Evolutionary conservation across 2,113 vertebrate species (phyloP).

Genomic region (Chauna torquata): DNA sequence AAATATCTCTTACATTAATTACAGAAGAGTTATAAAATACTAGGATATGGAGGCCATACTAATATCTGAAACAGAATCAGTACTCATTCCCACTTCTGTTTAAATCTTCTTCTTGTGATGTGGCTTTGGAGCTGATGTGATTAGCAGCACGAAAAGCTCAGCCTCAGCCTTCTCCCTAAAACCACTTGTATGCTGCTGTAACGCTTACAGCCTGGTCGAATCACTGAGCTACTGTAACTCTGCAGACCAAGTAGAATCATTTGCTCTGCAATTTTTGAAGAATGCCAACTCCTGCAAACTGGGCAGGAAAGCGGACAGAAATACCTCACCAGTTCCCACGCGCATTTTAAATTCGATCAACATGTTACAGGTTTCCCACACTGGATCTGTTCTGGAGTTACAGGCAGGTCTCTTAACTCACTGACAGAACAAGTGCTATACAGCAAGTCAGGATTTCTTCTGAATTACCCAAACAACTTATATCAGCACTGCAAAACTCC

Average conservation of each 20-base stretch:
- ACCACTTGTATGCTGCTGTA: not conserved
- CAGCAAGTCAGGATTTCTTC: not conserved
- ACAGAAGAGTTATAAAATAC: not conserved
- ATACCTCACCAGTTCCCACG: not conserved
- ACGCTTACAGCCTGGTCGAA: not conserved
- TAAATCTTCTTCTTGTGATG: not conserved
- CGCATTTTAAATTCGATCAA: not conserved
- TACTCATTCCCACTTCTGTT: not conserved
- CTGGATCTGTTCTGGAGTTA: not conserved
- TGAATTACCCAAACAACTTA: not conserved
- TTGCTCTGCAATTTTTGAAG: not conserved
- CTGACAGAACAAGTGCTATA: rapidly evolving
- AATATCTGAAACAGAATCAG: not conserved
- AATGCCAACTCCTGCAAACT: not conserved
- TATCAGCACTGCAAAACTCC: not conserved
- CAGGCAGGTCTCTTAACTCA: not conserved
- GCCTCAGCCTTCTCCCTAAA: not conserved
- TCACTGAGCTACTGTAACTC: not conserved
- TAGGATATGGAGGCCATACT: not conserved
- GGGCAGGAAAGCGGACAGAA: not conserved
- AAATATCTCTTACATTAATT: not conserved
- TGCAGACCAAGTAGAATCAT: not conserved
- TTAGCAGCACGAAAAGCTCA: not conserved
- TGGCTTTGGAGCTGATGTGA: not conserved
- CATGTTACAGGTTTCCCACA: not conserved